These are phyloP conservation scores for Dendroctonus valens DNA, from an alignment of 1,140 invertebrate species.

Conservation along the genomic window DNA sequence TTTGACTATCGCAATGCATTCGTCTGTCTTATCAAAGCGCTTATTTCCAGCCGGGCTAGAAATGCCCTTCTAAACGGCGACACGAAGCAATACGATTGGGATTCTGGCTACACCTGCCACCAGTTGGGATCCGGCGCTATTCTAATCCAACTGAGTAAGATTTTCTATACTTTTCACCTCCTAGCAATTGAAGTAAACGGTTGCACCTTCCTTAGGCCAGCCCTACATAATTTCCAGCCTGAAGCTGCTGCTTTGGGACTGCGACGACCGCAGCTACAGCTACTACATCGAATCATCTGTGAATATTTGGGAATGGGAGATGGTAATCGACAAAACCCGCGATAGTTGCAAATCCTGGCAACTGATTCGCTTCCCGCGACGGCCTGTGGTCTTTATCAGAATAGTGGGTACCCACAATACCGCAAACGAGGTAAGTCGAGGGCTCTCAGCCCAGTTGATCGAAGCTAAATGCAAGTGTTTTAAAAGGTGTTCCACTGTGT, in stretches of 20 bases:
- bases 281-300: constrained; percentile 95
- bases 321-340: constrained; percentile 75
- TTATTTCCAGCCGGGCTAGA: constrained; percentile 79
- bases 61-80: constrained; percentile 97
- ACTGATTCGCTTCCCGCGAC: constrained; percentile 74
- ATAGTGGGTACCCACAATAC: constrained; percentile 95
- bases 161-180: neutral
- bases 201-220: constrained; percentile 60
- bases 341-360: constrained; percentile 91
- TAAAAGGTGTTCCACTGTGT: constrained; percentile 94
- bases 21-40: no score
- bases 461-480: neutral
- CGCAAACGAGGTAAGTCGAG: constrained; percentile 82
- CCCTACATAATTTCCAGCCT: constrained; percentile 92
- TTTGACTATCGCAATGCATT: no score
- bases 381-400: constrained; percentile 89
- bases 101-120: constrained; percentile 98
- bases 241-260: constrained; percentile 94
- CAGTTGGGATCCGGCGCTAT: constrained; percentile 95
- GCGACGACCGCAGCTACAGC: constrained; percentile 93
- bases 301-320: constrained; percentile 88
- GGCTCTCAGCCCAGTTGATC: neutral
- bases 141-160: constrained; percentile 81
- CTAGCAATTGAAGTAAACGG: no score
- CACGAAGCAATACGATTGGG: constrained; percentile 94